Base-by-base conservation (phyloP, 2,888 invertebrate species). In the Phyllotreta cruciferae region DNA sequence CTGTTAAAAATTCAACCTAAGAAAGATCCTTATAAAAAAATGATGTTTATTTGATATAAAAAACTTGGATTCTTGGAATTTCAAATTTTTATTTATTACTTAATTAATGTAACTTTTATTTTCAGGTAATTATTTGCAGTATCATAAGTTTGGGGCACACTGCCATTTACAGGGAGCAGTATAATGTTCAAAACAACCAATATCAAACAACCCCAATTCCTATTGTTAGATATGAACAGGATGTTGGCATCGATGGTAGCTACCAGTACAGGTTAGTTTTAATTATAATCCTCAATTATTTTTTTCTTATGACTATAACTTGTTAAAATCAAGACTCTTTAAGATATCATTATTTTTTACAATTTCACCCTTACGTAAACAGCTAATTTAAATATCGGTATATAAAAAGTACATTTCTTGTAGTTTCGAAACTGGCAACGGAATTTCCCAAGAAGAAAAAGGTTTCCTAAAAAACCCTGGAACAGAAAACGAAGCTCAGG, bases 391-490 rank as follows among this genome's bases (percentile, higher is more conserved):
- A 45, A 6, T 4, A 10, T 36, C n/a, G n/a, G 37, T 13, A 11
- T 36, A 8, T 45, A 56, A 47, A 8, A 11, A 1, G 11, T 39
- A 9, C 1, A 50, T 13, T 41, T 38, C 52, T 56, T 52, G n/a
- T 36, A 70, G 70, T 14, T 86, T 82, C 72, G 84, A 85, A 71
- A 85, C 85, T 13, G 85, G 83, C 6, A 85, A 86, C 66, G 85
- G 85, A 13, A 75, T 85, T 83, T 39, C 71, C 0, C 83, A 77
- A 1, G 75, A 81, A 38, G 85, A 84, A 70, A 66, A 71, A 62
- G 77, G 76, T 10, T 70, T 67, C 49, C 61, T 74, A 42, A 77
- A 77, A 63, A 74, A 75, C 52, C 63, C 71, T 0, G 69, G 66
- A 3, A 61, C 58, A 10, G 55, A 66, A 37, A 63, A 65, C 10